Evolutionary conservation across 2,888 invertebrate genomes (phyloP).

Genomic region (Sipha maydis): DNA sequence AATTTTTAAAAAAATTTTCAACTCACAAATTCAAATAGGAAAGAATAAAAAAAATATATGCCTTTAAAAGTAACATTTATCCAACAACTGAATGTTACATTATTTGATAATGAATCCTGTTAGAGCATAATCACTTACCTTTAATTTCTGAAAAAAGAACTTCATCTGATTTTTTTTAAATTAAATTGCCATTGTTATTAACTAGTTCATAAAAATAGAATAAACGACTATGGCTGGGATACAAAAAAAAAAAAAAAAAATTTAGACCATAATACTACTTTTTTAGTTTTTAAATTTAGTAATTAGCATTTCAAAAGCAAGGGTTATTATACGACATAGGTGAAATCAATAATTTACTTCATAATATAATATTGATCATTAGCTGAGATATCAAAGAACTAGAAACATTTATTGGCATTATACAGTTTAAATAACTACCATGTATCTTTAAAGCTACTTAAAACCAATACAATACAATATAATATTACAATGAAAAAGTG

Average conservation of each 20-base stretch:
- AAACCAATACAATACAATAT: too few species aligned
- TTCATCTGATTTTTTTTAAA: conserved; percentile 5
- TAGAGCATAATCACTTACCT: conserved; percentile 9
- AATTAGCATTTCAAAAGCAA: too few species aligned
- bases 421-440: not conserved
- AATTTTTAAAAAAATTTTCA: not conserved
- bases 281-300: not conserved
- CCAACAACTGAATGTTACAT: too few species aligned
- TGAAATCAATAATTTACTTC: not conserved
- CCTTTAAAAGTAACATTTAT: too few species aligned
- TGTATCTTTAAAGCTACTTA: not conserved
- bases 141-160: not conserved
- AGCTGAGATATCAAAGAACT: conserved; percentile 14
- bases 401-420: not conserved
- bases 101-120: not conserved
- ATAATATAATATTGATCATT: conserved; percentile 37
- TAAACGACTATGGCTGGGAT: not conserved
- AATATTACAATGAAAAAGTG: too few species aligned
- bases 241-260: not conserved
- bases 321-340: not conserved
- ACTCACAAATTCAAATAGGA: not conserved
- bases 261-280: not conserved
- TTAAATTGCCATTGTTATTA: too few species aligned
- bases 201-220: not conserved
- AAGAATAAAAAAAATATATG: not conserved